Base-by-base conservation (phyloP, 2,888 invertebrate genomes). In the Pyrocoelia pectoralis region DNA sequence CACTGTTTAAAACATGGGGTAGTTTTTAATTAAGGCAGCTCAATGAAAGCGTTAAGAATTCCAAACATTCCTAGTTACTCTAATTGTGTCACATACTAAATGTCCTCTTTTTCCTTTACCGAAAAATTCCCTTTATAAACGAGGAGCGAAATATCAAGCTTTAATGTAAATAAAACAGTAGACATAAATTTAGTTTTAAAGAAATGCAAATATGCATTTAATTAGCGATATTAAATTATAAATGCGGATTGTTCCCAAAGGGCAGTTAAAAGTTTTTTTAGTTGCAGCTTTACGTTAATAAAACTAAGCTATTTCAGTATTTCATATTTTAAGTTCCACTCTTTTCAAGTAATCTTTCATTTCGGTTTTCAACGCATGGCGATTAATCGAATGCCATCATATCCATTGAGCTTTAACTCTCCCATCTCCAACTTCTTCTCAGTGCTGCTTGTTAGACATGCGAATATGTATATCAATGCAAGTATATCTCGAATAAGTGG, bases 1-100 rank as follows among this genome's bases (percentile, higher is more conserved):
- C 59, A 65, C 72, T 71, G 67, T 59, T 67, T 70, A 66, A 65
- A 65, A 58, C 66, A 66, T 66, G 61, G 66, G 66, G 78, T 77
- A 78, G 77, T 80, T 81, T 81, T 81, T 81, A 81, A 81, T 81
- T 81, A 81, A 81, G 80, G 80, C 78, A 78, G 79, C 79, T 78
- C 77, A 77, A 79, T 75, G 79, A 75, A 75, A 76, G 76, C 80
- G 79, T 79, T 79, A 80, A 81, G 81, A 80, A 81, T 81, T 79
- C 80, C 77, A 73, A 71, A 74, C 78, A 80, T 81, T 79, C 80
- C 79, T 73, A 61, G 51, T 65, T 61, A 49, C 50, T 65, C 54
- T 61, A 60, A 64, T 64, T 64, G 64, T 64, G 64, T 64, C 64
- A 64, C 64, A 64, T 24, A 56, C 64, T 38, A 51, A 15, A 38